Base-by-base conservation (phyloP, 2,888 invertebrate species). In the Oxycera nigricornis region DNA sequence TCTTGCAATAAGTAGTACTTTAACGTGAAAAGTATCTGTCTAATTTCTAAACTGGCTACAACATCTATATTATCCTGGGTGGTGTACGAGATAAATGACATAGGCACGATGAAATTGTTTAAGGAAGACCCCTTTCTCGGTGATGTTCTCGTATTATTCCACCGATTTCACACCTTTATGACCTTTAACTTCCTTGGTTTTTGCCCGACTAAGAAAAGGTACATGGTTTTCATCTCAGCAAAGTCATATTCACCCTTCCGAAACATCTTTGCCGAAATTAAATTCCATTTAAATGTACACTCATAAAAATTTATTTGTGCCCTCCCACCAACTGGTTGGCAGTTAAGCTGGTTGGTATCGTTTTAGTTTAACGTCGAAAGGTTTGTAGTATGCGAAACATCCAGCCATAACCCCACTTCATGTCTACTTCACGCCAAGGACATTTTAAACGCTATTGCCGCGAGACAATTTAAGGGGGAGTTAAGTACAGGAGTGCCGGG, bases 211-310 rank as follows among this genome's bases (percentile, higher is more conserved):
- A n/a, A 11, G 3, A 7, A 46, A 46, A 2, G 46, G 46, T 11
- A 46, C 46, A 46, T 59, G n/a, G 28, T 28, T 59, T 26, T 59
- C 59, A 55, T 55, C 55, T 55, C 46, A 2, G 46, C 46, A 55
- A 24, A 55, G 28, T 28, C 59, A 59, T 59, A 59, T 59, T 24
- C 59, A 26, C 59, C 28, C 59, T 59, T 59, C 59, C 28, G 59
- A 28, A 28, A 59, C 26, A 28, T 26, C 28, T 59, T 26, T 26
- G 46, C 59, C 59, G 59, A 59, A 59, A 59, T 59, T 59, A 59
- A 59, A 59, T 59, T 59, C 59, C 59, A 59, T 59, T 59, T 59
- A 59, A 59, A 59, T 59, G 59, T 59, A 59, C 28, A 59, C 26
- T 59, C 59, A 28, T 59, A 59, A 59, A 59, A 59, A 59, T 59